phyloP scores from a whole-genome alignment of 1,140 invertebrate genomes.

The Bilobella aurantiaca region DNA sequence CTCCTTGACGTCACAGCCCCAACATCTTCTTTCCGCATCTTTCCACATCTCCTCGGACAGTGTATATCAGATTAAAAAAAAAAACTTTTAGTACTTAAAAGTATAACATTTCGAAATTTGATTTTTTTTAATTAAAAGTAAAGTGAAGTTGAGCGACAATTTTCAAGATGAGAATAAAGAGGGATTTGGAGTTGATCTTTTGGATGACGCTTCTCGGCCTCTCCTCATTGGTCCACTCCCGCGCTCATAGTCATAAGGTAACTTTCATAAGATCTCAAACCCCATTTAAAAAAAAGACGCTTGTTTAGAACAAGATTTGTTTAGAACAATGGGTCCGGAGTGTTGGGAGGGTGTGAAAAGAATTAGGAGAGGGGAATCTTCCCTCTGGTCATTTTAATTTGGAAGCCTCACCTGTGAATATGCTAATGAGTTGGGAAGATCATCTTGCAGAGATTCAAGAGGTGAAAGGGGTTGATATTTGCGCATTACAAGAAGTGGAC shows the following conservation, averaged over 20 bases:
- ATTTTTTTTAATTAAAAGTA: not conserved
- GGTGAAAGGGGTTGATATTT: not conserved
- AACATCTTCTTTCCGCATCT: not conserved
- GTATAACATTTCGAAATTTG: no score
- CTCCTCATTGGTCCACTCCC: not conserved
- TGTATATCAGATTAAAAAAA: not conserved
- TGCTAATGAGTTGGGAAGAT: conserved; percentile 11
- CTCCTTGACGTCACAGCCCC: not conserved
- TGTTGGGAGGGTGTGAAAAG: not conserved
- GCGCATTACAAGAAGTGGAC: no score
- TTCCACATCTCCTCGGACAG: not conserved
- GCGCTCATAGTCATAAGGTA: not conserved
- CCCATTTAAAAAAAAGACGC: no score
- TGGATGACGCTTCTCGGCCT: not conserved
- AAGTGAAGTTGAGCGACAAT: not conserved
- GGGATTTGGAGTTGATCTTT: no score
- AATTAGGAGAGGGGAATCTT: not conserved
- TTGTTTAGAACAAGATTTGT: not conserved
- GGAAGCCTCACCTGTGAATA: conserved; percentile 11
- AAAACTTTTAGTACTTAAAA: no score
- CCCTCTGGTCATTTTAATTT: conserved; percentile 5
- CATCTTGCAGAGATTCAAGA: not conserved
- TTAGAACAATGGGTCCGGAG: no score
- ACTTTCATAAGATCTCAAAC: not conserved
- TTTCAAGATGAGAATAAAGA: not conserved